Evolutionary conservation across 2,797 vertebrate genomes (phyloP), one percentile per base, ranked within the genome.

Genomic region (Clamator glandarius): DNA sequence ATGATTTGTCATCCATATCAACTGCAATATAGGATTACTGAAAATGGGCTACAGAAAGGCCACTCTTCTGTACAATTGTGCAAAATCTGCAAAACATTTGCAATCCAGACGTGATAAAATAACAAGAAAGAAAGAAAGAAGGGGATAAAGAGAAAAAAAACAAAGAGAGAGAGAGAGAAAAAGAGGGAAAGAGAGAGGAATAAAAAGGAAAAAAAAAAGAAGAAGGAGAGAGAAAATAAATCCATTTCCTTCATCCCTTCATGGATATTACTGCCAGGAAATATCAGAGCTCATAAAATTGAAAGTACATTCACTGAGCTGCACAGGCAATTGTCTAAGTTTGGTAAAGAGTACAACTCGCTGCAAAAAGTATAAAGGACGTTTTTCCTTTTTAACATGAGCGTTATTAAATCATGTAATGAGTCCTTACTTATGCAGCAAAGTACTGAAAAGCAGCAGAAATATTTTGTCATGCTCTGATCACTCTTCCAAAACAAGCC

Each of bases 31-130:
- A 96, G 94, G 95, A 90, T 96, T 96, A 97, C 92, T 94, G 97
- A 97, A 98, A 98, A 97, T 95, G 97, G 96, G 95, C 97, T 97
- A 96, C 96, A 97, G 97, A 97, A 98, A 98, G 98, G 98, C 98
- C 98, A 98, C 98, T 96, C 96, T 97, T 97, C 97, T 98, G 96
- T 98, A 97, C 97, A 97, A 87, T 97, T 98, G 97, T 98, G 98
- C 98, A 98, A 98, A 97, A 97, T 98, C 95, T 97, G 97, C 97
- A 98, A 98, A 98, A 98, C 96, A 84, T 94, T 96, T 97, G 96
- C 97, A 97, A 97, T 95, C 89, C 73, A 93, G 95, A 97, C 21
- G 74, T 91, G 92, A 36, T 48, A 42, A 52, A 52, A 46, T 7
- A 92, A 62, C 7, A 55, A 94, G 95, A 87, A 21, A 81, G 59